Base-by-base conservation (phyloP, 2,797 vertebrate genomes). In the Miichthys miiuy region DNA sequence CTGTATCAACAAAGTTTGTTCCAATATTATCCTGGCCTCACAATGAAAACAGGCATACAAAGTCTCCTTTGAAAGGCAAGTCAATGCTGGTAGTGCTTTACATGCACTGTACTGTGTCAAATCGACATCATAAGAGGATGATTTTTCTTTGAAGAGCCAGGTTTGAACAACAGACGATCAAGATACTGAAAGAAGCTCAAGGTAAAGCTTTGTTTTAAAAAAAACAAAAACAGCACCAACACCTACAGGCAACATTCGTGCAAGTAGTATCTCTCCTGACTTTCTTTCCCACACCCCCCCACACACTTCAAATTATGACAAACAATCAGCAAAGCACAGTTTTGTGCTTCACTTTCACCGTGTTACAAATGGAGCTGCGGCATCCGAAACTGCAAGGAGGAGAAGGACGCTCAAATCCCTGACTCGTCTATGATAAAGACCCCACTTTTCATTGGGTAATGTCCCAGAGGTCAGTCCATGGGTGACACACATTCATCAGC, bases 401-500 rank as follows among this genome's bases (percentile, higher is more conserved):
- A 68, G 10, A 20, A 23, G 44, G 30, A 65, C 14, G 48, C 25
- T 85, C 72, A 68, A 84, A 87, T 80, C 73, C 27, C 44, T 25
- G 72, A 82, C 70, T 81, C 72, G 75, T 72, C 67, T 20, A 23
- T 80, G 71, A 83, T 75, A 83, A 80, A 90, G 63, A 79, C 52
- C 54, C 47, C 62, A 83, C 80, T 79, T 80, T 75, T 85, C 58
- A 86, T 52, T 3, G 21, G 72, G 52, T 87, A 87, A 88, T 68
- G 54, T 85, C 77, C 83, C 80, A 80, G 34, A 80, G 77, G 79
- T 76, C 50, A 12, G 72, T 75, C 74, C 52, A 65, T 73, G 75
- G 80, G 82, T 86, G 87, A 91, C 87, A 81, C 81, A 66, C 85
- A 90, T 90, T 90, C 75, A 89, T 92, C 88, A 90, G 85, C 65